Base-by-base conservation (phyloP, 2,888 invertebrate genomes). In the Rhagium mordax region DNA sequence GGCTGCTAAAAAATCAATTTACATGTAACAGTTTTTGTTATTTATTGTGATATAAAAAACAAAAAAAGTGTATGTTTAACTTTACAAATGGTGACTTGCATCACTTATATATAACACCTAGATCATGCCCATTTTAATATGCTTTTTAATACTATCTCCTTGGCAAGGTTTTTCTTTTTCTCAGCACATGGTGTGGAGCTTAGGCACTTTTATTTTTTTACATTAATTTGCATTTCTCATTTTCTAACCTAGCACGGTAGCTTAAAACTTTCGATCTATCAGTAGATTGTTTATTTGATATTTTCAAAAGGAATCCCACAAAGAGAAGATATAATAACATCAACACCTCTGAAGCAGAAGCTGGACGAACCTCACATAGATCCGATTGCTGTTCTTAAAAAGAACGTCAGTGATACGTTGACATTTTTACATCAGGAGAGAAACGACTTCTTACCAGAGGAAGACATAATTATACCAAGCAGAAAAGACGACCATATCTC, bases 371-470 rank as follows among this genome's bases (percentile, higher is more conserved):
- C 75, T 15, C 51, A 48, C n/a, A 68, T 68, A 61, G 84, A 85
- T 74, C 81, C 83, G 2, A 84, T 87, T 6, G 85, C 83, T 60
- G 74, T 84, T 59, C 81, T 88, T 33, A 87, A 86, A 78, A 83
- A 81, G 80, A 85, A 87, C 71, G 87, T 88, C 20, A 84, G 81
- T 74, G 86, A 88, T 74, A 88, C 88, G 2, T 79, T 88, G 47
- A 86, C 86, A 13, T 88, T 88, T 76, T 81, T 88, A 29, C 87
- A 88, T 75, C 87, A 87, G 76, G 88, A 88, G 81, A 81, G 88
- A 18, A 88, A 88, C 77, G 87, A 88, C 76, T 88, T 87, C 74
- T 79, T 88, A 62, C 86, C 88, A 3, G 79, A 86, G 59, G 88
- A 88, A 16, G 88, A 88, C 74, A 83, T 86, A 67, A 86, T 87